These are phyloP conservation scores for Gadus chalcogrammus DNA, from an alignment of 2,113 vertebrate genomes.

Conservation along the genomic window DNA sequence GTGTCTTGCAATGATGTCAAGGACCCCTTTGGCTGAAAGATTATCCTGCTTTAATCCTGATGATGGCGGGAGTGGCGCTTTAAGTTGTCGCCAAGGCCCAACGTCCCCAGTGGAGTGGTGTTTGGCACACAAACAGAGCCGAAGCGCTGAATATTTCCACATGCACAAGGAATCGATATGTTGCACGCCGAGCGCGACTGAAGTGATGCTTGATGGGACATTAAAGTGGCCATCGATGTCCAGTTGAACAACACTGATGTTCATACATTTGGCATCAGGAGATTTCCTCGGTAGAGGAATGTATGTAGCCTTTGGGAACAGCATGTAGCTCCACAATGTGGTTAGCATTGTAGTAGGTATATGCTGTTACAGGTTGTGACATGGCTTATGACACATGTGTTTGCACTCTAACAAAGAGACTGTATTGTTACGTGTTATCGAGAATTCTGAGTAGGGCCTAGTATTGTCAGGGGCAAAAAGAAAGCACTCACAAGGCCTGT, in stretches of 20 bases:
- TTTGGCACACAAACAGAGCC: conserved; percentile 46
- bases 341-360: no score
- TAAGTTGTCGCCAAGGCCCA: conserved; percentile 29
- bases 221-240: conserved; percentile 48
- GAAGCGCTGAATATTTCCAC: conserved; percentile 64
- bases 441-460: no score
- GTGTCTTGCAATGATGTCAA: conserved; percentile 29
- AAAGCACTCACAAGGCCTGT: no score
- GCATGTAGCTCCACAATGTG: no score
- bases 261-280: conserved; percentile 10
- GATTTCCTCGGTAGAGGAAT: not conserved
- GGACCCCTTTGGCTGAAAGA: conserved; percentile 23
- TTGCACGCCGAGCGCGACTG: conserved; percentile 54
- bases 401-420: no score
- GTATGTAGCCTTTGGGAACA: no score
- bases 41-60: conserved; percentile 42
- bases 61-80: conserved; percentile 27
- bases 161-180: conserved; percentile 63
- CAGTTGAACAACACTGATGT: conserved; percentile 39
- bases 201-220: conserved; percentile 59
- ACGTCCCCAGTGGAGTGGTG: conserved; percentile 10
- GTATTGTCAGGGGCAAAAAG: no score
- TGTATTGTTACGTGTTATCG: no score
- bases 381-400: no score
- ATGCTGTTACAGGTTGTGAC: no score